Conservation (phyloP, 2,113 vertebrate genomes). For the Gasterosteus nipponicus region DNA sequence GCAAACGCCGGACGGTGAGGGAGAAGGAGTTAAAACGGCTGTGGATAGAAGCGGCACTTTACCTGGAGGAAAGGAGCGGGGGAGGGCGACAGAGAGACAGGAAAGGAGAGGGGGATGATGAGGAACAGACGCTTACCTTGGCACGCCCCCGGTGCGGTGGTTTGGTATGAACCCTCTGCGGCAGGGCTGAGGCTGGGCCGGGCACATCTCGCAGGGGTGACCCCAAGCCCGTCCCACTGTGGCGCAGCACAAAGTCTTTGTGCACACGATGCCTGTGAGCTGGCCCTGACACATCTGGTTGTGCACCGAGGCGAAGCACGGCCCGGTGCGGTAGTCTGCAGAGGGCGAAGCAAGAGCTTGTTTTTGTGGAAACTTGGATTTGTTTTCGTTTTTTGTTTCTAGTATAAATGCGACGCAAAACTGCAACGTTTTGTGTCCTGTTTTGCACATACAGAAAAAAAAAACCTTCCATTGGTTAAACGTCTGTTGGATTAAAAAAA, state of each 20-base stretch:
- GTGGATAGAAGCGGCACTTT: constrained; percentile 26
- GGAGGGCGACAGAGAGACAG: constrained; percentile 30
- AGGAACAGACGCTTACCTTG: constrained; percentile 87
- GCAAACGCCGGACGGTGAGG: constrained; percentile 30
- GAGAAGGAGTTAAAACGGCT: constrained; percentile 53
- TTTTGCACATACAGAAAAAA: neutral
- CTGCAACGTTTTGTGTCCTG: neutral
- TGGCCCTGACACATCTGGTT: constrained; percentile 99
- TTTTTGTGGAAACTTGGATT: constrained; percentile 13
- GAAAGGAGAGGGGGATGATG: constrained; percentile 39
- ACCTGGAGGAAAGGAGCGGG: neutral
- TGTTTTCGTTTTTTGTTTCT: neutral
- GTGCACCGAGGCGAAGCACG: constrained; percentile 93
- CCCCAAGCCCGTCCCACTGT: constrained; percentile 97
- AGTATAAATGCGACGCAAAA: constrained; percentile 6
- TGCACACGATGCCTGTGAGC: constrained; percentile 97
- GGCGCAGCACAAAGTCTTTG: constrained; percentile 96
- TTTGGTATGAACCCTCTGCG: constrained; percentile 97
- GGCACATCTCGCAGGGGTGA: constrained; percentile 98
- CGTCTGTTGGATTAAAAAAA: neutral
- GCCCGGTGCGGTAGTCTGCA: constrained; percentile 97
- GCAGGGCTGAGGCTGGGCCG: constrained; percentile 96
- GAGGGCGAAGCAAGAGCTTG: constrained; percentile 1
- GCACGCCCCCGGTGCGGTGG: constrained; percentile 93
- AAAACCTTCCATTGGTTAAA: neutral